Conservation (phyloP, 2,888 invertebrate species). For the Cephus runcator region DNA sequence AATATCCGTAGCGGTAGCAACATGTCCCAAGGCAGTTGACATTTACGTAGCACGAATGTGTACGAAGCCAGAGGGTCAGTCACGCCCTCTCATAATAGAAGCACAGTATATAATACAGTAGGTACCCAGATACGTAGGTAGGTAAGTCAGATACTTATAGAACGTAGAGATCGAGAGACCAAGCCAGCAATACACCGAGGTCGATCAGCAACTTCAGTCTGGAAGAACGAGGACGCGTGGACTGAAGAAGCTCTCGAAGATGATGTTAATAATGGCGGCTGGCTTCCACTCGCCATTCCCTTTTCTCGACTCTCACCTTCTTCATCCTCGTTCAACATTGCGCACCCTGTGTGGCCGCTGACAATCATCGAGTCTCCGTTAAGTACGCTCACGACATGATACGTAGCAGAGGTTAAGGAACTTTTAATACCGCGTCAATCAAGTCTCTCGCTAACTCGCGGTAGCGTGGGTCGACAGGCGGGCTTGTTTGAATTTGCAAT, state of each 20-base stretch:
- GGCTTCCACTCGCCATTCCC: not conserved
- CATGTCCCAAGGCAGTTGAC: conserved; percentile 1
- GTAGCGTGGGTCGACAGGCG: conserved; percentile 28
- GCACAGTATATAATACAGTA: not conserved
- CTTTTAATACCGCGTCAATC: conserved; percentile 26
- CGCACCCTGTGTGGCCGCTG: not conserved
- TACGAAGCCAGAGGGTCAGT: not conserved
- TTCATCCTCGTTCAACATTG: not conserved
- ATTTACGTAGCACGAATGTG: not conserved
- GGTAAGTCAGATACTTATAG: no score
- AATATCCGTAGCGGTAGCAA: not conserved
- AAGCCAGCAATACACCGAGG: not conserved
- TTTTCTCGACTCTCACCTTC: not conserved
- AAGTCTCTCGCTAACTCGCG: conserved; percentile 19
- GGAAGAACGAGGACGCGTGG: not conserved
- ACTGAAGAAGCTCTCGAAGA: not conserved
- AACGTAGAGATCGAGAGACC: not conserved
- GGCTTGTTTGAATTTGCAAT: conserved; percentile 29
- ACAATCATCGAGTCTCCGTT: not conserved
- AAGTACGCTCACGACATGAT: not conserved
- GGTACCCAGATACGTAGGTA: no score
- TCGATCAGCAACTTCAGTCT: not conserved
- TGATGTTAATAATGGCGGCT: not conserved
- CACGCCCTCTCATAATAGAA: not conserved
- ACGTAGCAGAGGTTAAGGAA: conserved; percentile 15